Conservation (phyloP, 2,888 invertebrate genomes). For the Synanthedon myopaeformis region DNA sequence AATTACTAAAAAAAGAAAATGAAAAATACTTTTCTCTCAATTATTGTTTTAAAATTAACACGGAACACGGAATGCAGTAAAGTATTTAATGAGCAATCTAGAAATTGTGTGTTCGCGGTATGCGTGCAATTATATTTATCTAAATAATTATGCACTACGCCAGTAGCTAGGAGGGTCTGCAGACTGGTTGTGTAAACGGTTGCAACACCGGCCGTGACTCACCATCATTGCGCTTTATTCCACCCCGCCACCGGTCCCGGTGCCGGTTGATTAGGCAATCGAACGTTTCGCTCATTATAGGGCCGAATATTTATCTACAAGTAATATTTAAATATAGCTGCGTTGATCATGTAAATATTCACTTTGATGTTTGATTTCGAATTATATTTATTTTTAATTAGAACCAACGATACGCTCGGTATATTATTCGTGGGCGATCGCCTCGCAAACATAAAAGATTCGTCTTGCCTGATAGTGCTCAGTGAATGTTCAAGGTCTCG, state of each 20-base stretch:
- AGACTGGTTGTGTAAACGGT: constrained; percentile 48
- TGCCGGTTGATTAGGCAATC: constrained; percentile 30
- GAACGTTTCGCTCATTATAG: constrained; percentile 30
- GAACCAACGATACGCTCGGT: constrained; percentile 17
- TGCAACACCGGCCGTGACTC: constrained; percentile 55
- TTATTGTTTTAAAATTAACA: no score
- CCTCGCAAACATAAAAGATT: constrained; percentile 46
- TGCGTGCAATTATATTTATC: constrained; percentile 10
- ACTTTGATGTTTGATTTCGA: background rate
- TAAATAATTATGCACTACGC: constrained; percentile 23
- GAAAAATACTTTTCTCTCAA: no score
- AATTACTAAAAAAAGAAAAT: no score
- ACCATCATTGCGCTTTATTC: constrained; percentile 37
- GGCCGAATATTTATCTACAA: no score
- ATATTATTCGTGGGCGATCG: constrained; percentile 45
- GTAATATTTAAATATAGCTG: no score
- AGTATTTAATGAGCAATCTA: no score
- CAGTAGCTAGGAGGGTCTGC: constrained; percentile 29
- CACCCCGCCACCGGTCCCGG: constrained; percentile 24
- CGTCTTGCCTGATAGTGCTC: constrained; percentile 51
- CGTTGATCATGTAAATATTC: background rate
- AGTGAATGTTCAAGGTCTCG: constrained; percentile 68
- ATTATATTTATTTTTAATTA: no score
- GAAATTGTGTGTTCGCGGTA: background rate
- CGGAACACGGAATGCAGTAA: no score